Evolutionary conservation across 2,797 vertebrate species (phyloP), one percentile per base, ranked within the genome.

Genomic region (Rhabdomys pumilio): DNA sequence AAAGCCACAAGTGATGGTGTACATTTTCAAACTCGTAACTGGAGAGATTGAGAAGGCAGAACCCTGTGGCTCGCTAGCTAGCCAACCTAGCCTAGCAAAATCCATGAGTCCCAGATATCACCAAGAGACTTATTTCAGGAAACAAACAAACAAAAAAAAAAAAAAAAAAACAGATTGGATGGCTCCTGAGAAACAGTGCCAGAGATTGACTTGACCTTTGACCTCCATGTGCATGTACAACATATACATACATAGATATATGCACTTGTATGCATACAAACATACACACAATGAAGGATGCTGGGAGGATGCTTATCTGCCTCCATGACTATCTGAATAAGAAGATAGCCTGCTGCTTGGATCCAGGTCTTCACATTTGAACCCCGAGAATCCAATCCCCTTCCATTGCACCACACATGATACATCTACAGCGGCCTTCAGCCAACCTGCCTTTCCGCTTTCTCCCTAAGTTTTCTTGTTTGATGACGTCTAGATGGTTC

Each of bases 391-490:
- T 57, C 8, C 50, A 73, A 13, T 57, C 14, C 53, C 72, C 29
- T 61, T 59, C 7, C 24, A 41, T 38, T 41, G 15, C 0, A 3
- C n/a, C 12, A 8, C 19, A 73, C 67, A 31, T 0, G 4, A 55
- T 31, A 1, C 13, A 29, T 24, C 1, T 84, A 6, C 9, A 22
- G 79, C 14, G 0, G 3, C 73, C 31, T 47, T 31, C 4, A 73
- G 84, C 50, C 7, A 47, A 38, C 41, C 24, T 53, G n/a, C 7
- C 22, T 93, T 92, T 81, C 34, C 10, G 75, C 57, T 85, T 95
- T 84, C 91, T 95, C 19, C 14, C 24, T 72, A 24, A 59, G 87
- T 41, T 15, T 69, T 53, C 53, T 94, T 73, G 31, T 53, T 90
- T 77, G 67, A 76, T 11, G 34, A 92, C 90, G 86, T 13, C 13